A percentile compares a stretch with the other conserved stretches of the same genome.
phyloP scores from a whole-genome alignment of 1,140 invertebrate species.

The Cryptotermes secundus region DNA sequence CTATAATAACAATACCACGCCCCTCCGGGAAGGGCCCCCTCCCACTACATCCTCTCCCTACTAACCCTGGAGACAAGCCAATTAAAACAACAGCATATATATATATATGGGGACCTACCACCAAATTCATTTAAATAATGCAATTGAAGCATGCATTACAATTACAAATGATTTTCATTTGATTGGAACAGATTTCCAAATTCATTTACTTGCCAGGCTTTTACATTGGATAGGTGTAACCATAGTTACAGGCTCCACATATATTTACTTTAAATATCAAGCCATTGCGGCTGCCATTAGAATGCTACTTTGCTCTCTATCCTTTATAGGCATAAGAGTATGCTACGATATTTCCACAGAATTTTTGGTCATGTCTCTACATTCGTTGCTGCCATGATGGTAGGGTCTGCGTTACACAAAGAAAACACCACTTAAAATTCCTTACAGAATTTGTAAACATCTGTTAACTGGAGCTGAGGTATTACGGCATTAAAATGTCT shows the following conservation, averaged over 20 bases:
- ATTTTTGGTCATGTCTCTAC: too few relatives aligned
- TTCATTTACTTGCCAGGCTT: neutral
- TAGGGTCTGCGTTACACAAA: too few relatives aligned
- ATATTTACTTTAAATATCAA: neutral
- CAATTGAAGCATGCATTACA: constrained; percentile 17
- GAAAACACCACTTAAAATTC: too few relatives aligned
- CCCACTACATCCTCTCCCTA: neutral
- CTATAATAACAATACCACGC: neutral
- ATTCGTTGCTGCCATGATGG: too few relatives aligned
- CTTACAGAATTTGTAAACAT: too few relatives aligned
- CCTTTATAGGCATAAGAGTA: neutral
- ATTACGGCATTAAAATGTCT: too few relatives aligned
- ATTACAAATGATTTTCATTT: constrained; percentile 19
- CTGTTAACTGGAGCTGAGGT: too few relatives aligned
- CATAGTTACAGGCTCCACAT: neutral
- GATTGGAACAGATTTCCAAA: constrained; percentile 9
- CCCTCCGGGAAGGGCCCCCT: neutral
- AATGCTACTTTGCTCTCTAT: neutral
- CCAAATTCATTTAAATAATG: constrained; percentile 7
- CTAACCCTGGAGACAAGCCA: constrained; percentile 5
- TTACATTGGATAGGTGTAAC: neutral
- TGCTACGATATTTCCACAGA: neutral
- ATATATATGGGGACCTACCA: neutral
- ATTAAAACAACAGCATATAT: constrained; percentile 13
- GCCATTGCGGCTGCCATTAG: neutral